phyloP scores from a whole-genome alignment of 2,797 vertebrate genomes.

The Alauda arvensis region DNA sequence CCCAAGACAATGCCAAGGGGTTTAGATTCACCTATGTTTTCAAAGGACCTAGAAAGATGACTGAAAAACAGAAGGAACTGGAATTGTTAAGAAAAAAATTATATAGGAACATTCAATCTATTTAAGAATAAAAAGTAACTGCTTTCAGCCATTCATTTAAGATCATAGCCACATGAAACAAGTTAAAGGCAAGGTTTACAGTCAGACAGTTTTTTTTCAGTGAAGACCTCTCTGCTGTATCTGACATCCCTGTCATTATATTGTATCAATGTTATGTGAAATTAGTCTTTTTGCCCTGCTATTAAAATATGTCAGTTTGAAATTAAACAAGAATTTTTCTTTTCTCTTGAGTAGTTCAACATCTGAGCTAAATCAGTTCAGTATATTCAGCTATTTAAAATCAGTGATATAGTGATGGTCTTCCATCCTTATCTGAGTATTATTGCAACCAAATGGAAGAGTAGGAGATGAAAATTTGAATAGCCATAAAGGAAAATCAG shows the following conservation, averaged over 20 bases:
- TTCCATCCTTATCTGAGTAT: background rate
- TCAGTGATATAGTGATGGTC: background rate
- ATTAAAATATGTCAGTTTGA: background rate
- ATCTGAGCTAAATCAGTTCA: background rate
- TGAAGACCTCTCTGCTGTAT: background rate
- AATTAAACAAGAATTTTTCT: background rate
- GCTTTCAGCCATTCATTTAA: background rate
- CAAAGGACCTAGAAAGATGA: background rate
- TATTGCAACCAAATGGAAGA: background rate
- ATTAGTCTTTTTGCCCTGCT: background rate
- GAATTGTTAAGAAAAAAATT: background rate
- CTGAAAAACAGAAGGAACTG: background rate
- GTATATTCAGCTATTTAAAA: background rate
- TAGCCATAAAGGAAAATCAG: background rate
- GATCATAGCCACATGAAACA: background rate
- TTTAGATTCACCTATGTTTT: background rate
- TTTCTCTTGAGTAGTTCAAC: background rate
- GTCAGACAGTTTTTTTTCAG: background rate
- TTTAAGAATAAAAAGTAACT: background rate
- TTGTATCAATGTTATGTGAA: background rate
- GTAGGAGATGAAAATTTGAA: background rate
- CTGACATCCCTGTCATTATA: background rate
- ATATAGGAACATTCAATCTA: background rate
- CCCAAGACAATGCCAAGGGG: background rate
- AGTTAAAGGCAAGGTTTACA: background rate